These are phyloP conservation scores for Aurelia coerulea DNA, from an alignment of 30 jellyfish, hydroid and myxozoan species.

Conservation along the genomic window DNA sequence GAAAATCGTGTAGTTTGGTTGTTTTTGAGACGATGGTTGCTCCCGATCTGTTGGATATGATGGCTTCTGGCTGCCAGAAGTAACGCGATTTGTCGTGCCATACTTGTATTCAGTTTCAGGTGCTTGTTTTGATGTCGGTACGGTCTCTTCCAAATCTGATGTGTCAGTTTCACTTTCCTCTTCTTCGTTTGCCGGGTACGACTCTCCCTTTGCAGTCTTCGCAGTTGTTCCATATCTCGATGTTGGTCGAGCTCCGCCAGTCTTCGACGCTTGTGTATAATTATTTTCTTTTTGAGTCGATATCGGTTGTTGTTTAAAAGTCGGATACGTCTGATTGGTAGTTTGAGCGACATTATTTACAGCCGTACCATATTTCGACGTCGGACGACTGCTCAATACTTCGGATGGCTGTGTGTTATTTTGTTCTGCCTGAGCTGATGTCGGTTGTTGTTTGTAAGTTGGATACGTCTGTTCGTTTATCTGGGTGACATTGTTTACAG, in stretches of 20 bases:
- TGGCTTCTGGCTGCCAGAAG: neutral
- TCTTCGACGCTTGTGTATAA: neutral
- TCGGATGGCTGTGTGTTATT: neutral
- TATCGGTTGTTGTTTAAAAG: neutral
- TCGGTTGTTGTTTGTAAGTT: neutral
- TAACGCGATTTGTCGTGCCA: conserved; percentile 7
- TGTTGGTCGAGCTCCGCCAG: neutral
- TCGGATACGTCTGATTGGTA: neutral
- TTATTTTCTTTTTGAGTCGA: neutral
- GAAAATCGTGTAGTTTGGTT: neutral
- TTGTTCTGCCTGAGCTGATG: neutral
- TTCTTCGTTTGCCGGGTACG: too few species aligned
- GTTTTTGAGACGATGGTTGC: conserved; percentile 6
- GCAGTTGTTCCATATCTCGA: neutral
- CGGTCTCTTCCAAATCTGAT: too few species aligned
- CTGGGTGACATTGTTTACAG: neutral
- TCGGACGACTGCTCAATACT: neutral
- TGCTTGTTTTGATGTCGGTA: too few species aligned
- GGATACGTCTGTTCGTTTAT: neutral
- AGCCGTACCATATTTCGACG: neutral
- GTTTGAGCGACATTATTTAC: neutral
- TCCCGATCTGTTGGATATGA: conserved; percentile 13
- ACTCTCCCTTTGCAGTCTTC: too few species aligned
- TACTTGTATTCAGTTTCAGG: too few species aligned
- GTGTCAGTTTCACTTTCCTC: too few species aligned